These are phyloP conservation scores for Eurois occulta DNA, from an alignment of 2,888 invertebrate genomes.

Conservation along the genomic window DNA sequence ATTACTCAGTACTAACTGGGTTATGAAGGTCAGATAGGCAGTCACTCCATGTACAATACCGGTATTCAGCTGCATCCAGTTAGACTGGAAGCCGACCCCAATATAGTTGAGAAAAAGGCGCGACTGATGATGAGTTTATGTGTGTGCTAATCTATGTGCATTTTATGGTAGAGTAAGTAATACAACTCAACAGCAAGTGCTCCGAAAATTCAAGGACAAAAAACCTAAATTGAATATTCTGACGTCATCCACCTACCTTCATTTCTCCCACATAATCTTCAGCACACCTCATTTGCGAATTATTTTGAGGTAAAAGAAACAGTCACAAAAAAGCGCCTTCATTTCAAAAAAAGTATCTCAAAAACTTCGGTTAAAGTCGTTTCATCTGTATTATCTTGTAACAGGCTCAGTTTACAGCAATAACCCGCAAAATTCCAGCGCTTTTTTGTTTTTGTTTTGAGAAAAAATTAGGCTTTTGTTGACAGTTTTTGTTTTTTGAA, in stretches of 20 bases:
- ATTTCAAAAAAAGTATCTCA: neutral
- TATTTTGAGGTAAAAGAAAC: conserved; percentile 18
- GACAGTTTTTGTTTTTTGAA: neutral
- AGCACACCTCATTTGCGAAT: conserved; percentile 16
- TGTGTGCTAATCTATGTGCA: neutral
- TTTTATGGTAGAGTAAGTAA: neutral
- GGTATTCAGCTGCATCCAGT: too few relatives aligned
- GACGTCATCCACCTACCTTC: neutral
- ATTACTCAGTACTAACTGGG: too few relatives aligned
- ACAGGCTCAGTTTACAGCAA: conserved; percentile 35
- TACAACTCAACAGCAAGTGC: neutral
- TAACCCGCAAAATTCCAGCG: neutral
- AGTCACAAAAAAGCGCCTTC: conserved; percentile 8
- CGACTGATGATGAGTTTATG: neutral
- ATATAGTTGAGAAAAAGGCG: neutral
- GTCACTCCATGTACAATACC: too few relatives aligned
- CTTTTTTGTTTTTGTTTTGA: conserved; percentile 8
- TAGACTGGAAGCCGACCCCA: too few relatives aligned
- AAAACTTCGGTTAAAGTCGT: conserved; percentile 19
- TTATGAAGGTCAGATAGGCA: too few relatives aligned
- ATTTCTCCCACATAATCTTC: conserved; percentile 5
- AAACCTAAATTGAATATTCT: neutral
- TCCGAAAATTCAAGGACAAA: neutral
- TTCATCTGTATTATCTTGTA: conserved; percentile 42
- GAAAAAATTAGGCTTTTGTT: neutral